Conservation (phyloP, 2,113 vertebrate species). For the Oncorhynchus kisutch region DNA sequence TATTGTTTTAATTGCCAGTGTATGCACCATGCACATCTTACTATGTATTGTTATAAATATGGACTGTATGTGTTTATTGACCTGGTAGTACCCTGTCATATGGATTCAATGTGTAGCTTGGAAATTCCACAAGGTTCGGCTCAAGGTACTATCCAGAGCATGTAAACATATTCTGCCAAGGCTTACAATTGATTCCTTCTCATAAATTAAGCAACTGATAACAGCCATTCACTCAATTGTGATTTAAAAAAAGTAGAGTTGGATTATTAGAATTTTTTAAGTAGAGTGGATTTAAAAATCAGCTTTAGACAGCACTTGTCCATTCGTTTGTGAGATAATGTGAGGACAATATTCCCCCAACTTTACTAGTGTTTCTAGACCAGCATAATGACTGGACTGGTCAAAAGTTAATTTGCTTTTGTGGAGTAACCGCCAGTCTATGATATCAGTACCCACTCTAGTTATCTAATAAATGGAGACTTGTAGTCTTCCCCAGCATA, state of each 20-base stretch:
- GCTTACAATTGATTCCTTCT: too few relatives aligned
- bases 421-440: slow-evolving; percentile 13
- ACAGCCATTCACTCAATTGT: too few relatives aligned
- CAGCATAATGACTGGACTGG: not conserved
- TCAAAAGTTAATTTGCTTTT: slow-evolving; percentile 4
- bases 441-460: slow-evolving; percentile 34
- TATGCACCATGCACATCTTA: not conserved
- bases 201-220: too few relatives aligned
- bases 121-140: too few relatives aligned
- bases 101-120: too few relatives aligned
- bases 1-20: not conserved
- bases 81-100: too few relatives aligned
- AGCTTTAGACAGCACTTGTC: not conserved
- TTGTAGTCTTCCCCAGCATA: slow-evolving; percentile 18
- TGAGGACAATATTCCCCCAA: not conserved
- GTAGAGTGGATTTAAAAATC: not conserved
- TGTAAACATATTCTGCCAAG: too few relatives aligned
- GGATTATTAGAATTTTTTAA: not conserved
- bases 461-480: slow-evolving; percentile 35
- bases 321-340: not conserved
- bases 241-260: too few relatives aligned
- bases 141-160: too few relatives aligned
- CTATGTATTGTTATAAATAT: not conserved
- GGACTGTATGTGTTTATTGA: not conserved
- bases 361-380: not conserved